Percentiles rank a stretch among this genome's conserved stretches.
phyloP scores from a whole-genome alignment of 1,140 invertebrate species.

The Drosophila gunungcola region DNA sequence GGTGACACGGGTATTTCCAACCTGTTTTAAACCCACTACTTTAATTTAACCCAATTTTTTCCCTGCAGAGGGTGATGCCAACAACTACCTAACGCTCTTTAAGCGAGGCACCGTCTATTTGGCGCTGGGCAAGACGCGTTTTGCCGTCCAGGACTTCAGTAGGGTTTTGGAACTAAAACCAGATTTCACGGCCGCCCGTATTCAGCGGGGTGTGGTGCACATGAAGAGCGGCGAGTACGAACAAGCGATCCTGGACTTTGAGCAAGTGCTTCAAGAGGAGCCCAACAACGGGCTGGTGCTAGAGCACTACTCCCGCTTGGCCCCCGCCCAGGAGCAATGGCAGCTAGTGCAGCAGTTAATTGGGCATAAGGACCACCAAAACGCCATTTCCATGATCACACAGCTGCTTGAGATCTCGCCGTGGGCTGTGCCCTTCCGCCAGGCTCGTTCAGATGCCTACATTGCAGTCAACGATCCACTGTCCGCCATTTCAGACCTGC shows the following conservation, averaged over 20 bases:
- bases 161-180: constrained; percentile 96
- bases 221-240: constrained; percentile 95
- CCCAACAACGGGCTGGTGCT: constrained; percentile 92
- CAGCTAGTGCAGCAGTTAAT: constrained; percentile 89
- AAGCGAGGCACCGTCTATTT: constrained; percentile 98
- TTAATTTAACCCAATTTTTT: background rate
- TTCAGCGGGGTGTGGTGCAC: constrained; percentile 94
- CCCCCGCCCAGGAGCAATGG: constrained; percentile 88
- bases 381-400: constrained; percentile 90
- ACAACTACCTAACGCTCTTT: constrained; percentile 97
- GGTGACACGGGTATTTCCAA: background rate
- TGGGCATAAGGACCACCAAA: constrained; percentile 88
- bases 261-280: constrained; percentile 89
- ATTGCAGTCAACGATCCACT: constrained; percentile 91
- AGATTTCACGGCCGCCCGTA: constrained; percentile 95
- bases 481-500: constrained; percentile 95
- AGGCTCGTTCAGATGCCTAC: constrained; percentile 94
- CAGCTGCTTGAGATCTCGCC: constrained; percentile 94
- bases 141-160: constrained; percentile 97
- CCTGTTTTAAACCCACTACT: no score
- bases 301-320: constrained; percentile 88
- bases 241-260: constrained; percentile 93
- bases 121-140: constrained; percentile 97
- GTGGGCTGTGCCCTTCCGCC: constrained; percentile 93
- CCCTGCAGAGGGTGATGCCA: constrained; percentile 95